Percentiles rank a stretch among this genome's conserved stretches.
Evolutionary conservation across 2,113 vertebrate species (phyloP).

Genomic region (Nesogale talazaci): DNA sequence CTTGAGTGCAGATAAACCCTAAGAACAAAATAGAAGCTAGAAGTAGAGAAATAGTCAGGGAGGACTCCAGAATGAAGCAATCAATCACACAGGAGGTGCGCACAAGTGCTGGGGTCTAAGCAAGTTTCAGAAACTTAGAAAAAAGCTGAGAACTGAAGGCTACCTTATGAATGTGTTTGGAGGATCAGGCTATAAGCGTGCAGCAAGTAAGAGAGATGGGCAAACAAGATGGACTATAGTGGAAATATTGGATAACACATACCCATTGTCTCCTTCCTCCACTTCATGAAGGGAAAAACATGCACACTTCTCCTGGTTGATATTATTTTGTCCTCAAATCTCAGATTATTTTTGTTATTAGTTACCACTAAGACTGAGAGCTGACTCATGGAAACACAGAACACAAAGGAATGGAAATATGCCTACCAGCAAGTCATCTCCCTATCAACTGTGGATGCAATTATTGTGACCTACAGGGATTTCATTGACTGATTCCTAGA

Average conservation of each 20-base stretch:
- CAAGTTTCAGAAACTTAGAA: background rate
- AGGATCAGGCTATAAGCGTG: background rate
- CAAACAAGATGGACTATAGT: background rate
- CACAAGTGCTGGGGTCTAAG: background rate
- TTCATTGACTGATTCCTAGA: background rate
- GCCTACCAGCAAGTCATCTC: background rate
- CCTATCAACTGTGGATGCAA: background rate
- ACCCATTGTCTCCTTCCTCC: background rate
- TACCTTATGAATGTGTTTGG: background rate
- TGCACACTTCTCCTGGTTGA: background rate
- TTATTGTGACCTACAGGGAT: background rate
- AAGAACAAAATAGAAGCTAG: constrained; percentile 4
- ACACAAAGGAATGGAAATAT: background rate
- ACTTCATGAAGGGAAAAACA: fast-evolving
- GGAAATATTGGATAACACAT: background rate
- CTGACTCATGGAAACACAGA: background rate
- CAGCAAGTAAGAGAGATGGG: background rate
- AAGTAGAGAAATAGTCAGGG: background rate
- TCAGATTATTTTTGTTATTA: background rate
- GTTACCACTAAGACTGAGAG: too few species aligned
- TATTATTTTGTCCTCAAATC: background rate
- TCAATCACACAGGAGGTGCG: background rate
- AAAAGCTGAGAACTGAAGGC: background rate
- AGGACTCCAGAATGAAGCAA: background rate
- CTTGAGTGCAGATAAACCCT: background rate